Evolutionary conservation across 2,113 vertebrate species (phyloP).

Genomic region (Stomatorhinus ivindoensis): DNA sequence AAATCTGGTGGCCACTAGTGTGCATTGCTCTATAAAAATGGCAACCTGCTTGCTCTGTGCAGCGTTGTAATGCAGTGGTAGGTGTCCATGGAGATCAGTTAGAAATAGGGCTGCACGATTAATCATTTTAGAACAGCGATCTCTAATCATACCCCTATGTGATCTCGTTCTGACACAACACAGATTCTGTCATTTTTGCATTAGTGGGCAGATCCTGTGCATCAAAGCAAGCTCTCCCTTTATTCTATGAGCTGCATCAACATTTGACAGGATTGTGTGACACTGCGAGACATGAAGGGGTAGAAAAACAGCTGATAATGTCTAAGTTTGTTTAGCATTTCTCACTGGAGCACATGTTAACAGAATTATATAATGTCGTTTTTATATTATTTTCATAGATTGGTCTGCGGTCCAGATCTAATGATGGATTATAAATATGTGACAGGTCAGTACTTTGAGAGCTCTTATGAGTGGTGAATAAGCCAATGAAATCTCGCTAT

Average conservation of each 20-base stretch:
- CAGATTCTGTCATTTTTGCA: neutral
- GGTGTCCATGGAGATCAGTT: neutral
- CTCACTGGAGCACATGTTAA: neutral
- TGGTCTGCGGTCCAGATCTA: too few species aligned
- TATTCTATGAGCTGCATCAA: neutral
- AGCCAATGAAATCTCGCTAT: neutral
- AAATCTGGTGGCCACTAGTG: neutral
- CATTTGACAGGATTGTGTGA: neutral
- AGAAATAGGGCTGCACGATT: neutral
- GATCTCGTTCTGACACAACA: neutral
- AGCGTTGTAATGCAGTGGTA: neutral
- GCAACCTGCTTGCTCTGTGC: neutral
- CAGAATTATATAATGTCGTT: neutral
- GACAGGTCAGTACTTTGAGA: neutral
- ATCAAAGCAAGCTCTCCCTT: neutral
- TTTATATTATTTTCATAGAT: too few species aligned
- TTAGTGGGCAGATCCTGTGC: neutral
- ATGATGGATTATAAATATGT: too few species aligned
- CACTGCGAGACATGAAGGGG: neutral
- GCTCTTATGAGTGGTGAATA: neutral
- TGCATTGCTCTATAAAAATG: neutral
- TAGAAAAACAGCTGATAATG: neutral
- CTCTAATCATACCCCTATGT: neutral
- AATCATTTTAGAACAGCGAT: neutral
- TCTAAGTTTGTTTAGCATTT: neutral